Percentiles rank a stretch among this genome's conserved stretches.
Evolutionary conservation across 2,888 invertebrate genomes (phyloP).

Genomic region (Tenodera sinensis): DNA sequence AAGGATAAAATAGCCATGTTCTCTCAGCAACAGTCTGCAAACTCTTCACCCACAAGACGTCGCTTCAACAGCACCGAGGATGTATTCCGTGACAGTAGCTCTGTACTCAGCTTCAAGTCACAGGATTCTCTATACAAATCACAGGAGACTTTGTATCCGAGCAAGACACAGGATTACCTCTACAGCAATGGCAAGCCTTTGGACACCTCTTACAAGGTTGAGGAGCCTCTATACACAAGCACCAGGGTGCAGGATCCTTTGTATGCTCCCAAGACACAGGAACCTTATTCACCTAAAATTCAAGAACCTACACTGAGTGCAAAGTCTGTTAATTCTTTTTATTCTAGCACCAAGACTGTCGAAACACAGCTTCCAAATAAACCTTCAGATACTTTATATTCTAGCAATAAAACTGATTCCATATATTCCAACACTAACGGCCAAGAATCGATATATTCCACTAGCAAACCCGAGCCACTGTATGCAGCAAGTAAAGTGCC

Average conservation of each 20-base stretch:
- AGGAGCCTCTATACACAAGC: not conserved
- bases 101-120: not conserved
- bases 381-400: not conserved
- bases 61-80: conserved; percentile 46
- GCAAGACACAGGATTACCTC: not conserved
- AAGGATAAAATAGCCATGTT: conserved; percentile 87
- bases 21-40: conserved; percentile 44
- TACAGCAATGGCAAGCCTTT: not conserved
- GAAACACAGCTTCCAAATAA: not conserved
- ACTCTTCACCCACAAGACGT: not conserved
- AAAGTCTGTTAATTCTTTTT: not conserved
- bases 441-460: not conserved
- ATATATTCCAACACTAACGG: not conserved
- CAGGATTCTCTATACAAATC: not conserved
- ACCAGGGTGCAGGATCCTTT: not conserved
- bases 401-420: not conserved
- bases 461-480: not conserved
- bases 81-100: conserved; percentile 36
- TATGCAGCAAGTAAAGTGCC: not conserved
- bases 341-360: not conserved
- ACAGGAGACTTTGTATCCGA: not conserved
- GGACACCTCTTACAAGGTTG: not conserved
- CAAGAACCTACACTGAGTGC: not conserved
- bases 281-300: not conserved
- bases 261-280: not conserved